These are phyloP conservation scores for Phaethon lepturus DNA, from an alignment of 2,113 vertebrate species.

Conservation along the genomic window DNA sequence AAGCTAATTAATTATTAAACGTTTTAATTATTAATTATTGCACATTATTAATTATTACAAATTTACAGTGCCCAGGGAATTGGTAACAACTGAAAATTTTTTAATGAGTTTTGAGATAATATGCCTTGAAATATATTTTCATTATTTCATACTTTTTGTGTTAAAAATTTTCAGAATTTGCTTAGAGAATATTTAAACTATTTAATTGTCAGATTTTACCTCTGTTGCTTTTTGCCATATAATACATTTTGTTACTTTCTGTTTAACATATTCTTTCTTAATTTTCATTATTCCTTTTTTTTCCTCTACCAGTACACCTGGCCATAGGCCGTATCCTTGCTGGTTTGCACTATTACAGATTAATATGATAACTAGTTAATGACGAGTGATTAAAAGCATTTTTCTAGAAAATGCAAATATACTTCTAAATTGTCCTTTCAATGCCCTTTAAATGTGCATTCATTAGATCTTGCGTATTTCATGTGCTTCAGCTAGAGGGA, in stretches of 20 bases:
- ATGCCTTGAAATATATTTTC: not conserved
- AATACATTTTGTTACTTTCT: not conserved
- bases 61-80: rapidly evolving
- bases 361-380: conserved; percentile 15
- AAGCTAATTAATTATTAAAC: not conserved
- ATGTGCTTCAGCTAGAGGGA: not conserved
- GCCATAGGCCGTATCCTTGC: not conserved
- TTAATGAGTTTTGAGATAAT: not conserved
- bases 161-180: not conserved
- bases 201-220: not conserved
- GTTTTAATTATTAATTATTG: not conserved
- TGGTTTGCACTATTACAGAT: not conserved
- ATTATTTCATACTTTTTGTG: not conserved
- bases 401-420: not conserved
- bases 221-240: not conserved
- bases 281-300: not conserved
- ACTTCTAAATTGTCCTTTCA: not conserved
- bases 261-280: not conserved
- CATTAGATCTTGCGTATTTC: not conserved
- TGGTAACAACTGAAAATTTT: not conserved
- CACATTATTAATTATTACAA: not conserved
- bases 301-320: not conserved
- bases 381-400: conserved; percentile 36
- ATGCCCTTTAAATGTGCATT: not conserved
- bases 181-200: not conserved